phyloP scores from a whole-genome alignment of 2,113 vertebrate genomes.

The Perca flavescens region DNA sequence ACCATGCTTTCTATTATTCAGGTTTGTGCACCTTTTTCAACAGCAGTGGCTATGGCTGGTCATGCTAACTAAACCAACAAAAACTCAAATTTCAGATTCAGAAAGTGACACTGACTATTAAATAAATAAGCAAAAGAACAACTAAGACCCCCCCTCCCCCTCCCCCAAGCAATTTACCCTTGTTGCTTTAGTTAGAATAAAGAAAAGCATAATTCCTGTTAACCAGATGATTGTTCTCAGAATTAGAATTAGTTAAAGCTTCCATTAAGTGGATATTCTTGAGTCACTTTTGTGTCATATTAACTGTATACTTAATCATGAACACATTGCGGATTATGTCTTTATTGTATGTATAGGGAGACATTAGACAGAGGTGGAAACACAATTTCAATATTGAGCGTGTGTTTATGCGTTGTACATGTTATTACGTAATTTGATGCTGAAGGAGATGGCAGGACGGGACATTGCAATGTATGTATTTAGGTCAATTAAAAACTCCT shows the following conservation, averaged over 20 bases:
- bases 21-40: not conserved
- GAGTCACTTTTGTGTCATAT: too few species aligned
- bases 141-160: too few species aligned
- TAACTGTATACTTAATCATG: too few species aligned
- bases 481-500: not conserved
- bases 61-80: not conserved
- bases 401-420: not conserved
- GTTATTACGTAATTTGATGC: slow-evolving; percentile 1
- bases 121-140: not conserved
- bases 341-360: not conserved
- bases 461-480: not conserved
- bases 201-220: too few species aligned
- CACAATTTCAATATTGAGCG: not conserved
- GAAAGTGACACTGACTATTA: not conserved
- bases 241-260: slow-evolving; percentile 1
- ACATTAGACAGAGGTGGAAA: not conserved
- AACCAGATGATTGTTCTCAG: not conserved
- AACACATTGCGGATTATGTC: too few species aligned
- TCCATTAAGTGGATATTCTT: not conserved
- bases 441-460: not conserved
- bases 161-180: too few species aligned
- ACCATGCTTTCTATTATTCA: not conserved
- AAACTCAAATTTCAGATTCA: too few species aligned
- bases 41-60: not conserved
- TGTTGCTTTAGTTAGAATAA: too few species aligned